These are phyloP conservation scores for Philaenus spumarius DNA, from an alignment of 1,140 invertebrate genomes.

Conservation along the genomic window DNA sequence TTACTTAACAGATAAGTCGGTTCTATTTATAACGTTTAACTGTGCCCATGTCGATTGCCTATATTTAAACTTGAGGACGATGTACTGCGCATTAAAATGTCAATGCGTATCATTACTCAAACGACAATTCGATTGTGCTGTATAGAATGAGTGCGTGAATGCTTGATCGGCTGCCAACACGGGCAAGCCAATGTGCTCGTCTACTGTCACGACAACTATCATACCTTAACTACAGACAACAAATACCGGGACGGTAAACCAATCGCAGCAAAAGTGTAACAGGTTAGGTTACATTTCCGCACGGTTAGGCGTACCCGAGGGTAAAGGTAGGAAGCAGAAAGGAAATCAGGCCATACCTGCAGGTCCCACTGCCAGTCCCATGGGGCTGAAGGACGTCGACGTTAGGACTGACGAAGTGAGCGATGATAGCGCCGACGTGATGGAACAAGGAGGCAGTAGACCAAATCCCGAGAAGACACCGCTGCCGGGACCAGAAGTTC, in stretches of 20 bases:
- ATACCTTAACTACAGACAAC: too few species aligned
- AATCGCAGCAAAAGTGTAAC: too few species aligned
- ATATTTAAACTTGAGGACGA: slow-evolving; percentile 10
- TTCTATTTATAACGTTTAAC: slow-evolving; percentile 10
- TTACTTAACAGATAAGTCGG: too few species aligned
- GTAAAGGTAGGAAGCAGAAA: not conserved
- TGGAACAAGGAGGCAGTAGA: slow-evolving; percentile 51
- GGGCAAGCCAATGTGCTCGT: not conserved
- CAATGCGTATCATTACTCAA: slow-evolving; percentile 17
- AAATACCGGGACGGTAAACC: too few species aligned
- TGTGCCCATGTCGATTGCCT: not conserved
- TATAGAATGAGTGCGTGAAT: not conserved
- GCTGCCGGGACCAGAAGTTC: slow-evolving; percentile 37
- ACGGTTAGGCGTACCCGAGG: not conserved
- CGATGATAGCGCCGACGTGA: slow-evolving; percentile 62
- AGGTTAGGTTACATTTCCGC: too few species aligned
- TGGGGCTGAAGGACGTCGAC: slow-evolving; percentile 66
- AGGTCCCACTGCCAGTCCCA: slow-evolving; percentile 68
- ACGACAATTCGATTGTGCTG: slow-evolving; percentile 3
- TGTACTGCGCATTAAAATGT: slow-evolving; percentile 20
- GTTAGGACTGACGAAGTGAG: slow-evolving; percentile 68
- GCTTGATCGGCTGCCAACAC: slow-evolving; percentile 5
- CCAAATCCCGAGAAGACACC: slow-evolving; percentile 56
- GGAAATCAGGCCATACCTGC: slow-evolving; percentile 54
- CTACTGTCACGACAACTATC: too few species aligned